These are phyloP conservation scores for Polymixis flavicincta DNA, from an alignment of 2,888 invertebrate species.

Conservation along the genomic window DNA sequence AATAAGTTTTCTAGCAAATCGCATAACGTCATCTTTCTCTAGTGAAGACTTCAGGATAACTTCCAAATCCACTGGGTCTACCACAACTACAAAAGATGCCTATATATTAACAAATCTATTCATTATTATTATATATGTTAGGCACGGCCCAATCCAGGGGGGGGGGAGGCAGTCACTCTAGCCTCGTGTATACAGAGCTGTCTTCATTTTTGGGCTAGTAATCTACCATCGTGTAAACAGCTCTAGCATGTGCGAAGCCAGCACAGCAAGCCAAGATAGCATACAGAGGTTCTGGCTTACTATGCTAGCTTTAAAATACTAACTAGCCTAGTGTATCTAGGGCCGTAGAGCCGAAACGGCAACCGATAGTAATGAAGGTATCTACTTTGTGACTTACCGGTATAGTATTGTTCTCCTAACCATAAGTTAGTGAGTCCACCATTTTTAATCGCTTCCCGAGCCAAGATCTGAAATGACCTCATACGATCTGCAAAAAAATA, in stretches of 20 bases:
- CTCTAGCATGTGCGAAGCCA: too few relatives aligned
- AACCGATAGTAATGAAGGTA: neutral
- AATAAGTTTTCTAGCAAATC: slow-evolving; percentile 45
- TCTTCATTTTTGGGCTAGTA: too few relatives aligned
- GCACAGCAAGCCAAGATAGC: neutral
- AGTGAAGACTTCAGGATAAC: slow-evolving; percentile 70
- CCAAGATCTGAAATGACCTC: slow-evolving; percentile 60
- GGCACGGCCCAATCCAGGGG: too few relatives aligned
- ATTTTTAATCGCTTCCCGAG: slow-evolving; percentile 65
- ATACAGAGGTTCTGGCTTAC: neutral
- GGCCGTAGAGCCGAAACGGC: neutral
- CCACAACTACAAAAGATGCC: slow-evolving; percentile 60
- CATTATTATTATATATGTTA: neutral
- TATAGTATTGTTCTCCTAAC: slow-evolving; percentile 44
- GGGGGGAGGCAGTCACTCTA: too few relatives aligned
- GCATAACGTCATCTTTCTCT: slow-evolving; percentile 71
- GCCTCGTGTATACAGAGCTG: too few relatives aligned
- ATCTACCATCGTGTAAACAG: neutral
- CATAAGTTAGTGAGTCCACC: slow-evolving; percentile 65
- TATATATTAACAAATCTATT: neutral
- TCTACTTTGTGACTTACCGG: slow-evolving; percentile 35
- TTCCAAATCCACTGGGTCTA: slow-evolving; percentile 72
- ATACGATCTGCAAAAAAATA: slow-evolving; percentile 67
- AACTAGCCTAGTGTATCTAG: neutral
- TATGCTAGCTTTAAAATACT: neutral